phyloP scores from a whole-genome alignment of 2,888 invertebrate species.

The Esperia sulphurella region DNA sequence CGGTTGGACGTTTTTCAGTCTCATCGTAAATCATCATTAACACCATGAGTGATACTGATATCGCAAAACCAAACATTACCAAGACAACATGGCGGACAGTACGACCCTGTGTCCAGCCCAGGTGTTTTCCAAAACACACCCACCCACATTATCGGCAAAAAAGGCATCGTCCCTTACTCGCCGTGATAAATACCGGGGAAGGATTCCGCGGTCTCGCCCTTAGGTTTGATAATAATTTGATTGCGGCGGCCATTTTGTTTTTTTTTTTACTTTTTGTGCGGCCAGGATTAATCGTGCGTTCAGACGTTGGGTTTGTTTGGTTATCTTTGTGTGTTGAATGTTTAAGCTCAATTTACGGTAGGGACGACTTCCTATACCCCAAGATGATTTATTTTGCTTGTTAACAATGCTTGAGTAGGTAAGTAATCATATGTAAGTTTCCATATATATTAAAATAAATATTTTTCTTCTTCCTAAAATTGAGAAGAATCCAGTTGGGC shows the following conservation, averaged over 20 bases:
- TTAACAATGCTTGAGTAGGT: no score
- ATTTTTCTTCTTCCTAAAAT: no score
- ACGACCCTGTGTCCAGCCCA: conserved; percentile 24
- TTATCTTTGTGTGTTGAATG: conserved; percentile 20
- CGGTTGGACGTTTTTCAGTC: no score
- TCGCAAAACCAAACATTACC: no score
- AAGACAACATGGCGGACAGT: no score
- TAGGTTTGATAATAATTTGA: conserved; percentile 55
- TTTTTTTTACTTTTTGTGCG: conserved; percentile 23
- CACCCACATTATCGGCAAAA: conserved; percentile 48
- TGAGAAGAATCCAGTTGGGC: no score
- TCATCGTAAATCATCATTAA: no score
- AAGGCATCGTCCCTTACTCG: conserved; percentile 49
- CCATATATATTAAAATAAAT: no score
- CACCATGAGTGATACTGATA: no score
- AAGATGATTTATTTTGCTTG: not conserved
- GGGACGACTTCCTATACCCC: not conserved
- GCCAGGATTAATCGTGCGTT: conserved; percentile 41
- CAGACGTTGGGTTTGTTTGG: conserved; percentile 28
- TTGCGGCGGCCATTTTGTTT: conserved; percentile 50
- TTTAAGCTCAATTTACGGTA: not conserved
- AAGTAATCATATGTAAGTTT: no score
- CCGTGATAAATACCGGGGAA: conserved; percentile 47
- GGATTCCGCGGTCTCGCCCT: conserved; percentile 37
- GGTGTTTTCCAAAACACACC: conserved; percentile 22